phyloP scores from a whole-genome alignment of 1,140 invertebrate species.

The Drosophila sulfurigaster region DNA sequence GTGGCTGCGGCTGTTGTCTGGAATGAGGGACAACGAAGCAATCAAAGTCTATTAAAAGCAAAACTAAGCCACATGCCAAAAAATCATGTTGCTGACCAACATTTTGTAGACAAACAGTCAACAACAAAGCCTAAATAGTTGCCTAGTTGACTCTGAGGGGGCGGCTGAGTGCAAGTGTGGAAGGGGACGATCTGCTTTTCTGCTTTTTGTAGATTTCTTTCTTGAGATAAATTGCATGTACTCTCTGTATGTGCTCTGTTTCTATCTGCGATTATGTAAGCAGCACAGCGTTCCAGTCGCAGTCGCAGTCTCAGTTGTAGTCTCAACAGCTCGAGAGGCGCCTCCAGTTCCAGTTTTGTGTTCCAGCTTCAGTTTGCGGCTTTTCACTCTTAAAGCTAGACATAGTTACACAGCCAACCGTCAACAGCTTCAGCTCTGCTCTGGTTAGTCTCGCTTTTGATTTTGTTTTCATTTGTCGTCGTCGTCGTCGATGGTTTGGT shows the following conservation, averaged over 20 bases:
- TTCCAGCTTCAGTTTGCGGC: conserved; percentile 14
- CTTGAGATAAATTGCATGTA: conserved; percentile 48
- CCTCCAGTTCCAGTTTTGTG: conserved; percentile 35
- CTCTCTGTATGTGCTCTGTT: conserved; percentile 31
- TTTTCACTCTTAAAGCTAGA: conserved; percentile 33
- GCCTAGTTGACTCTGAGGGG: neutral
- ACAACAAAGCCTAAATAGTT: conserved; percentile 29
- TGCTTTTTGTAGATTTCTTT: conserved; percentile 47
- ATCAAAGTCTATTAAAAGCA: conserved; percentile 74
- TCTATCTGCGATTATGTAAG: conserved; percentile 63
- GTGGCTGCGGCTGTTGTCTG: conserved; percentile 22
- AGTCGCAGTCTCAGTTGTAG: conserved; percentile 1
- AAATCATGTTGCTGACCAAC: conserved; percentile 70
- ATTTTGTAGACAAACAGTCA: conserved; percentile 28
- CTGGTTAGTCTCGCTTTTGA: conserved; percentile 58
- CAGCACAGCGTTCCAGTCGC: conserved; percentile 39
- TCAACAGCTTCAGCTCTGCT: conserved; percentile 24
- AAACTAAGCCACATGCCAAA: conserved; percentile 77
- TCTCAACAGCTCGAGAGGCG: conserved; percentile 16
- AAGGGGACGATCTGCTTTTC: conserved; percentile 16
- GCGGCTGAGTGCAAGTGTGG: neutral
- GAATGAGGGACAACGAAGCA: conserved; percentile 51
- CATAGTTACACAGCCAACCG: neutral
- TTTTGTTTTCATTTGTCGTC: conserved; percentile 57
- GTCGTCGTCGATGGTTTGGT: conserved; percentile 33